phyloP scores from a whole-genome alignment of 2,888 invertebrate genomes.

The Sericinus montela region DNA sequence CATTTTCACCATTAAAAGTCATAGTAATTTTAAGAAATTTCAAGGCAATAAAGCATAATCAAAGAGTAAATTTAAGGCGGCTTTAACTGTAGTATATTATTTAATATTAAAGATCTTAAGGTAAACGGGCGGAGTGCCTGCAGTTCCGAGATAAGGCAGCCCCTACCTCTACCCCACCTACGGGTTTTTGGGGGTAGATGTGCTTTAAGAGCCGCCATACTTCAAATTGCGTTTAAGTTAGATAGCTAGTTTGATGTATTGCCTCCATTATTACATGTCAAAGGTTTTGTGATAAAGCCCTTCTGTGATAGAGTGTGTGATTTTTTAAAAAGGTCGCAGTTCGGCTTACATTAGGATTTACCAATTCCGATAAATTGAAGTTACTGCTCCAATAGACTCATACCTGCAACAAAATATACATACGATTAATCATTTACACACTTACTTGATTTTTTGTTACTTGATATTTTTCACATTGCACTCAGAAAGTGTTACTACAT shows the following conservation, averaged over 20 bases:
- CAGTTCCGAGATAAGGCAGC: constrained; percentile 74
- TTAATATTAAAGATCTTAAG: constrained; percentile 79
- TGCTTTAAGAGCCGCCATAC: constrained; percentile 72
- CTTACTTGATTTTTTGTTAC: no score
- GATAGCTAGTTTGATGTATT: constrained; percentile 77
- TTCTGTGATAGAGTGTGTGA: constrained; percentile 41
- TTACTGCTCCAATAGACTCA: neutral
- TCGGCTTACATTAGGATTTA: constrained; percentile 6
- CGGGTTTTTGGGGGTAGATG: constrained; percentile 57
- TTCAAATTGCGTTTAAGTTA: constrained; percentile 77
- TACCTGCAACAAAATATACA: constrained; percentile 17
- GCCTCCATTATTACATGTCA: constrained; percentile 74
- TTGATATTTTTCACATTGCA: neutral
- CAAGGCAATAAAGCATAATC: constrained; percentile 49
- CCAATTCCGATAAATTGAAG: neutral
- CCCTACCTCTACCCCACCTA: constrained; percentile 38
- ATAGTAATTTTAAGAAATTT: constrained; percentile 22
- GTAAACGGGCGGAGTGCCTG: constrained; percentile 74
- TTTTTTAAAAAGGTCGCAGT: constrained; percentile 29
- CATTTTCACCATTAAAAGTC: no score
- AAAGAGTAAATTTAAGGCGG: constrained; percentile 52
- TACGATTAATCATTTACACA: no score
- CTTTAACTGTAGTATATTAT: constrained; percentile 74
- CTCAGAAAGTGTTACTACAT: neutral
- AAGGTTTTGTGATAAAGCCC: constrained; percentile 63